Evolutionary conservation across 53 echinoderm and acorn worm genomes (phyloP).

Genomic region (Actinopyga echinites): DNA sequence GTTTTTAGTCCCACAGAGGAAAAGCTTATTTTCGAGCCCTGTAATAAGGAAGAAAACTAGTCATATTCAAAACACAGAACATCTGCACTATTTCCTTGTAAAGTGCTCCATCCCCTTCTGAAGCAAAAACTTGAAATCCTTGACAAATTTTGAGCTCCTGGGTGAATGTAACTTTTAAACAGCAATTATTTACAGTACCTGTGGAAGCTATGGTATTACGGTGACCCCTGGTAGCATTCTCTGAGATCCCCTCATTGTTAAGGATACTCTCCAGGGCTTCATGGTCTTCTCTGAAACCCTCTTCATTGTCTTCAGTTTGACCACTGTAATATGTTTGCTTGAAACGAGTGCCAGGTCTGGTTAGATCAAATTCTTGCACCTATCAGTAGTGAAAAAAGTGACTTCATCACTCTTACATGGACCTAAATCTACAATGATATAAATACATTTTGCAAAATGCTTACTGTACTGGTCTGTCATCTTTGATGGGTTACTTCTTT

Average conservation of each 20-base stretch:
- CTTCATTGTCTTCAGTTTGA: background rate
- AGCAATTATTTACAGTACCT: constrained; percentile 38
- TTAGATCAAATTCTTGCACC: constrained; percentile 84
- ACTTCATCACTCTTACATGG: no score
- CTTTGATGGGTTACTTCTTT: no score
- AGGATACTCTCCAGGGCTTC: constrained; percentile 63
- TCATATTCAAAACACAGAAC: no score
- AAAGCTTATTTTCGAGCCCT: no score
- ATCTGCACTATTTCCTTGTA: no score
- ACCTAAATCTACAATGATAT: no score
- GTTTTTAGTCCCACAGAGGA: no score
- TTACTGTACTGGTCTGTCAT: no score
- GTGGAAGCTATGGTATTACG: constrained; percentile 32
- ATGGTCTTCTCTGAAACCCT: background rate
- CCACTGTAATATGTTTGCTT: constrained; percentile 60
- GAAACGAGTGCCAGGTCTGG: constrained; percentile 73
- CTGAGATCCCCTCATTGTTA: constrained; percentile 36
- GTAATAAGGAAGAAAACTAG: no score
- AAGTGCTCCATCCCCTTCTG: no score
- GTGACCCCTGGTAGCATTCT: background rate
- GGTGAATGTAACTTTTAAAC: background rate
- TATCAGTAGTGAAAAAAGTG: background rate
- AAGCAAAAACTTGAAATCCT: no score
- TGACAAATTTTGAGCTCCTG: background rate
- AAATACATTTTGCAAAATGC: no score